Base-by-base conservation (phyloP, 2,888 invertebrate species). In the Philereme transversata region DNA sequence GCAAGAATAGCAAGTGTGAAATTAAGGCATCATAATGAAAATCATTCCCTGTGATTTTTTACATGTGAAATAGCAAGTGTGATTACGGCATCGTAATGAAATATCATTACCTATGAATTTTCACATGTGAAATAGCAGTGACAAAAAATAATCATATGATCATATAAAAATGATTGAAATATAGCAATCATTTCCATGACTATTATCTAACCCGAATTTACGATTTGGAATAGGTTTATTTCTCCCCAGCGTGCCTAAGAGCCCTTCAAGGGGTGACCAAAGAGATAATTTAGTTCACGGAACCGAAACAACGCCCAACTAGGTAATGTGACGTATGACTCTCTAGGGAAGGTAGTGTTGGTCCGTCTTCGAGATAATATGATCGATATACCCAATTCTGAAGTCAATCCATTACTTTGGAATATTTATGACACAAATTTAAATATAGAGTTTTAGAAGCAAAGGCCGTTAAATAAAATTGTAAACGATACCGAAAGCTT, bases 241-340 rank as follows among this genome's bases (percentile, higher is more conserved):
- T 70, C 60, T 64, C 70, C 65, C 68, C 62, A 60, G 59, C 47
- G 65, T 50, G 47, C 48, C 54, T 46, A 51, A 49, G 47, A 62
- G 51, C 57, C 49, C 60, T 67, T 62, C 60, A 47, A 65, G 62
- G 60, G 68, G 59, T 62, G 62, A 56, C 65, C 55, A 64, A 50
- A 62, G 71, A 75, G 76, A 80, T 82, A 81, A 82, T 78, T 81
- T 74, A 74, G 77, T 73, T 69, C 74, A 70, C 67, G 67, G 67
- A 71, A 64, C 70, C 67, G 69, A 67, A 70, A 69, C 72, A 66
- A 64, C 70, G 75, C 70, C 77, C 80, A 78, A 74, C 77, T 85
- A 22, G 22, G 22, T 22, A 84, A 84, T 78, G 82, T 84, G 82
- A 85, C 75, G 82, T 75, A 84, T 77, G 71, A 72, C 72, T 68